Base-by-base conservation (phyloP, 2,888 invertebrate species). In the Pegoplata infirma region DNA sequence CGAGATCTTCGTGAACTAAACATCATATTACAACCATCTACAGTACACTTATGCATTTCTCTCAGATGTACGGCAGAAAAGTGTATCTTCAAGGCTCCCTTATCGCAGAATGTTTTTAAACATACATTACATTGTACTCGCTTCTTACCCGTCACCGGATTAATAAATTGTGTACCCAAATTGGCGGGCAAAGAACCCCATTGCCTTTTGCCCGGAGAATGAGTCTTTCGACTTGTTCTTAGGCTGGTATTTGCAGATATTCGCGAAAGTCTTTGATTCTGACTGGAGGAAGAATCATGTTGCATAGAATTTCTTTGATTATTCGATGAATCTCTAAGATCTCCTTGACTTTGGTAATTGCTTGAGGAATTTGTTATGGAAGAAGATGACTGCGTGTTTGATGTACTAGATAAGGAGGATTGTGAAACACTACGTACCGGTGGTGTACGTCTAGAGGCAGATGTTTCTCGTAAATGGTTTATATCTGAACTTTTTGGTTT, bases 21-120 rank as follows among this genome's bases (percentile, higher is more conserved):
- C 97, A 98, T 98, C 97, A 98, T 98, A 88, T 97, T 98, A 90
- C 99, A 99, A 0, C 98, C 98, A 88, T 97, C 97, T 0, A 99
- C 98, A 0, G 99, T 98, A 88, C 99, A 99, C 90, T 97, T 97
- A 90, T 99, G 99, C 99, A 99, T 99, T 91, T 99, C 99, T 46
- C 98, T 93, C 76, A 99, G 90, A 88, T 99, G 99, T 8, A 99
- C 99, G 0, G 99, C 99, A 61, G 98, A 98, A 88, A 98, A 99
- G 89, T 99, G 99, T 6, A 99, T 99, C 91, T 99, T 99, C 21
- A 99, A 91, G 0, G 99, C 99, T 79, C 99, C 99, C 91, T 99
- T 99, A 91, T 99, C 99, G 92, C 99, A 99, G 91, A 99, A 99
- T 14, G 99, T 99, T 91, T 99, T 99, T 79, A 98, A 91, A 88